Percentiles rank a stretch among this genome's conserved stretches.
phyloP scores from a whole-genome alignment of 1,140 invertebrate species.

The Bombus difficillimus region DNA sequence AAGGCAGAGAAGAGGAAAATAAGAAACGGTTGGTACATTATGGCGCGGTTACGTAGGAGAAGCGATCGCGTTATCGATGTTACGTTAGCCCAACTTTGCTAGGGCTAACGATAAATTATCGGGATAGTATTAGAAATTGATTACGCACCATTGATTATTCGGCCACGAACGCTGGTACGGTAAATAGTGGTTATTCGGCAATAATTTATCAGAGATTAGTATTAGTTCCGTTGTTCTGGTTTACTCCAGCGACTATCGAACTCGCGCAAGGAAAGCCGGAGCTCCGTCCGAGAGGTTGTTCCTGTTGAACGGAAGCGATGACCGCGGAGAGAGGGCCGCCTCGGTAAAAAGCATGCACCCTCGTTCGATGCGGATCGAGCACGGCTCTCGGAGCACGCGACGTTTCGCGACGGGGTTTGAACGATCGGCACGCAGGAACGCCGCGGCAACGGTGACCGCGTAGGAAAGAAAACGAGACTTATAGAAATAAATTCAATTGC shows the following conservation, averaged over 20 bases:
- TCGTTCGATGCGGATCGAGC: conserved; percentile 2
- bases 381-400: conserved; percentile 48
- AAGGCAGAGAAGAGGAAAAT: not conserved
- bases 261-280: not conserved
- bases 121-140: conserved; percentile 60
- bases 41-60: conserved; percentile 2
- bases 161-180: conserved; percentile 23
- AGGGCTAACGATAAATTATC: conserved; percentile 62
- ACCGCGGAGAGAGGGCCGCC: not conserved
- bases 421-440: conserved; percentile 48
- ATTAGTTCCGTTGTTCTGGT: conserved; percentile 47
- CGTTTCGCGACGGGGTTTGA: conserved; percentile 60
- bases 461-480: conserved; percentile 61
- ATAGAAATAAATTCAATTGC: conserved; percentile 76
- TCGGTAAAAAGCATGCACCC: conserved; percentile 21
- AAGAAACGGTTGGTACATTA: conserved; percentile 23
- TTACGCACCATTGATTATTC: conserved; percentile 60
- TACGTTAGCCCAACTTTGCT: conserved; percentile 27
- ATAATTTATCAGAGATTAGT: conserved; percentile 66
- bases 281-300: conserved; percentile 4
- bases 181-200: conserved; percentile 53
- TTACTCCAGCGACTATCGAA: conserved; percentile 2
- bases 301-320: not conserved
- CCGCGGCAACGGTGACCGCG: conserved; percentile 32
- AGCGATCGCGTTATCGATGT: conserved; percentile 36